These are phyloP conservation scores for Macropus fuliginosus DNA, from an alignment of 2,797 vertebrate species.

Conservation along the genomic window DNA sequence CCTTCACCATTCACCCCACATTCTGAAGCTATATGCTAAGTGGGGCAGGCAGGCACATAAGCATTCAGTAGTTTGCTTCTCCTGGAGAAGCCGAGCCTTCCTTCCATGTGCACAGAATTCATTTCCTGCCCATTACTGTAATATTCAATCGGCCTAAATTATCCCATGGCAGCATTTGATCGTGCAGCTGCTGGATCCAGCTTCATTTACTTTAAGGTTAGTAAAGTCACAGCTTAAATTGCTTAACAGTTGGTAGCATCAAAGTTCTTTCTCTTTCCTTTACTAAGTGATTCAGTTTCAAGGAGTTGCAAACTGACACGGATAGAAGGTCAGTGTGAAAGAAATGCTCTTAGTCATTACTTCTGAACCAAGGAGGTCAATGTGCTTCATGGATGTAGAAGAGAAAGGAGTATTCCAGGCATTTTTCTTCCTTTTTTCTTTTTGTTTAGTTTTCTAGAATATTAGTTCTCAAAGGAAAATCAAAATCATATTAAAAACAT, in stretches of 20 bases:
- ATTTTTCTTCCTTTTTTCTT: constrained; percentile 10
- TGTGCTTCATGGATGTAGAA: constrained; percentile 26
- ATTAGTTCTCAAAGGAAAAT: constrained; percentile 58
- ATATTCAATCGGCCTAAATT: constrained; percentile 80
- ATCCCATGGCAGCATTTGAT: constrained; percentile 80
- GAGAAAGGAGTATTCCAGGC: neutral
- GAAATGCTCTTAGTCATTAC: constrained; percentile 48
- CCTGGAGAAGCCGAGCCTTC: constrained; percentile 60
- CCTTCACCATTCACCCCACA: constrained; percentile 47
- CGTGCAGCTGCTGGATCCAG: constrained; percentile 66
- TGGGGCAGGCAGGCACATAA: neutral
- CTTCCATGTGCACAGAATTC: constrained; percentile 75
- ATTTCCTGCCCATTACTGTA: constrained; percentile 78
- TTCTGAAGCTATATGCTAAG: constrained; percentile 33
- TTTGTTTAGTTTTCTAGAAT: constrained; percentile 45
- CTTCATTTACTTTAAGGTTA: constrained; percentile 81
- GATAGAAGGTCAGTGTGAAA: constrained; percentile 52
- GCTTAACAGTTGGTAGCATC: constrained; percentile 76
- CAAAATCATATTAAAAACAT: constrained; percentile 55
- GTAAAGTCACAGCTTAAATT: constrained; percentile 79
- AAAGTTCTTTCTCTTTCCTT: constrained; percentile 77
- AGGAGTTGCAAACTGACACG: constrained; percentile 64
- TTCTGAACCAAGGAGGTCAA: constrained; percentile 62
- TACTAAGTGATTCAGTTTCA: constrained; percentile 78
- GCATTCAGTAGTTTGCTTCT: constrained; percentile 63